Evolutionary conservation across 1,140 invertebrate species (phyloP), one percentile per base, ranked within the genome.

Genomic region (Alviniconcha marisindica): DNA sequence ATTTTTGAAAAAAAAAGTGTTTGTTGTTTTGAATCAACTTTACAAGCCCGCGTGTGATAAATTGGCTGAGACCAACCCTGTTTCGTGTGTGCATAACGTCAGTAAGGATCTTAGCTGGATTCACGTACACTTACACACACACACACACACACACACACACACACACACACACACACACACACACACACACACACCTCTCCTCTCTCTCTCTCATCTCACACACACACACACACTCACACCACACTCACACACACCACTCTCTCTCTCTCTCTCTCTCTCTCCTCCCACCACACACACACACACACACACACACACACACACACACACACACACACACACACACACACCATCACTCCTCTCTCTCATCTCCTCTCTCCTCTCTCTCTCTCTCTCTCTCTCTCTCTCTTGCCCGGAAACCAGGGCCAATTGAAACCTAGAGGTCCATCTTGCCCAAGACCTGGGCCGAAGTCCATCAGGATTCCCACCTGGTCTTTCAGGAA

Each of bases 121-220:
- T 60, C 4, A 10, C 56, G 24, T 60, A 10, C 14, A 28, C 56
- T 4, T 28, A 28, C 24, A 24, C 56, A 28, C 56, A 60, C 56
- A 60, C 56, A 60, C 56, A 60, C 56, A 60, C 56, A 60, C 56
- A 60, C 56, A 60, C 56, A 60, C 56, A 60, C 56, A 60, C 56
- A 60, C 56, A 28, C n/a, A 60, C 56, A 60, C 56, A 28, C 56
- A 60, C 56, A 60, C 56, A 60, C 56, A 28, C 56, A 60, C 24
- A 28, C 56, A 60, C n/a, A 10, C 3, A 7, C 10, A 48, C 44
- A 5, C 44, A 10, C 44, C 7, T 48, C 44, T 48, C 44, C 7
- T 10, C 18, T 48, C 44, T n/a, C 56, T 24, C 15, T 60, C 15
- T 28, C 3, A 15, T 7, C 24, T 60, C 3, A 60, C 4, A 60